Evolutionary conservation across 2,888 invertebrate species (phyloP), one percentile per base, ranked within the genome.

Genomic region (Tillus elongatus): DNA sequence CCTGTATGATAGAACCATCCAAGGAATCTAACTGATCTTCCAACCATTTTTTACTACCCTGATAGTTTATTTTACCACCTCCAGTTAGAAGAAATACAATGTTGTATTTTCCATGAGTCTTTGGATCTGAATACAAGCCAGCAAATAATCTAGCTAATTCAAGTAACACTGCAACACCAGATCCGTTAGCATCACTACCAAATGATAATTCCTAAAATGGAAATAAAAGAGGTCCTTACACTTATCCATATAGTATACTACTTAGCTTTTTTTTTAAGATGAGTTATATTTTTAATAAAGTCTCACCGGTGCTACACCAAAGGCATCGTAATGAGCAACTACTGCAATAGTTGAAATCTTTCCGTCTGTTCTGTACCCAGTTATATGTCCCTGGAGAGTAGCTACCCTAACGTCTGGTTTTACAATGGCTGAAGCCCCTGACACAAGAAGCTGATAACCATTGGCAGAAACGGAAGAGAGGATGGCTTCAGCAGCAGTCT

Each of bases 1-100:
- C 90, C 74, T 84, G 87, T 44, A 82, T 68, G 31, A 80, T 58
- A 2, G 79, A 74, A 30, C 76, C 75, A 49, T 84, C 83, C 10
- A 75, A 63, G 0, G 77, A 79, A 58, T 97, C 96, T 42, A 90
- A 62, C 57, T 90, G 88, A 57, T 92, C 90, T 58, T 95, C 93
- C 9, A 97, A 71, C 90, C 93, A 97, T 57, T 91, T 90, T 67
- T 95, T 93, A 28, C 88, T 83, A 1, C 96, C 92, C 63, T 91
- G 88, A 61, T 89, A 98, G 70, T 96, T 98, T 4, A 82, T 67
- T 61, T 91, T 86, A 2, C 97, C 97, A 28, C 84, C 87, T 12
- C 93, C 93, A 15, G 91, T 80, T 37, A 95, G 70, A 36, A 92
- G 72, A 64, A 98, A 98, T 35, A 96, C 68, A 9, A 97, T 65